Base-by-base conservation (phyloP, 2,888 invertebrate species). In the Timema cristinae region DNA sequence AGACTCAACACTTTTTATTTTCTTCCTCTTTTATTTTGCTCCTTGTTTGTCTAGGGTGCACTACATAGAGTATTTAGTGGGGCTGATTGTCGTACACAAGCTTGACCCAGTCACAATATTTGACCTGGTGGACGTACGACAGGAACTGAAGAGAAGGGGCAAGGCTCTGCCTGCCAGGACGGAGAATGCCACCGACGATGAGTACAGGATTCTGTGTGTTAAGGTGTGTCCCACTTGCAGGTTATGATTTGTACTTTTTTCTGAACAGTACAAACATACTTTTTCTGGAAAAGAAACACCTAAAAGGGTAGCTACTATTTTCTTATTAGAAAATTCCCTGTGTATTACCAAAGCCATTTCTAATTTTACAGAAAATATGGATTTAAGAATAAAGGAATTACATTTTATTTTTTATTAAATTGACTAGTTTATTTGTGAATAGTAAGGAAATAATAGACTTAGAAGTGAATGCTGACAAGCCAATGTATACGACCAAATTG, bases 21-120 rank as follows among this genome's bases (percentile, higher is more conserved):
- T 78, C 72, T 72, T 75, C 75, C 75, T 69, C 78, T 72, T 70
- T 70, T 69, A 70, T 75, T 68, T 68, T 73, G 71, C 73, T 68
- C 71, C 71, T 71, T 73, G 68, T 68, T 67, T 78, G 72, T 72
- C 75, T 74, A 97, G 97, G 88, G 86, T 88, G 81, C 97, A 97
- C 87, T 97, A 95, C 88, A 91, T 95, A 83, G 97, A 97, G 86
- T 96, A 97, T 86, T 89, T 98, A 87, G 94, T 95, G 81, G 90
- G 88, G 79, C 87, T 91, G 82, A 93, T 97, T 84, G 92, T 92
- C 83, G 88, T 89, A 83, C 86, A 90, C 81, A 87, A 88, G 80
- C 87, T 97, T 82, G 97, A 98, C 85, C 97, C 97, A 7, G 88
- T 95, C 80, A 88, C 90, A 77, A 92, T 97, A 81, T 91, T 97